Conservation (phyloP, 2,797 vertebrate species). For the Artibeus lituratus region DNA sequence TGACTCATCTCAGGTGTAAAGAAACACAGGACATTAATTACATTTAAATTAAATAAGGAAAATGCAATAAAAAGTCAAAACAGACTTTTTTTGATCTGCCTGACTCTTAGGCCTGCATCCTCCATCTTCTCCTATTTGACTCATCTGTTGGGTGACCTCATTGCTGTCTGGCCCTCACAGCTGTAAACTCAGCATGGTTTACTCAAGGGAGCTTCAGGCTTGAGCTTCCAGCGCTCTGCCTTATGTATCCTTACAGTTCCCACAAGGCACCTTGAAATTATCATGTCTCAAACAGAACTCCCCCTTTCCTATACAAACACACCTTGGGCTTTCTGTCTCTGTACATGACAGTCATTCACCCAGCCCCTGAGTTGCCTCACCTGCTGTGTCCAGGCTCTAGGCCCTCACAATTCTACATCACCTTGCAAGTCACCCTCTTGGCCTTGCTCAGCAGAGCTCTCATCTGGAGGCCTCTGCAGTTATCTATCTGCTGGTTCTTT, state of each 20-base stretch:
- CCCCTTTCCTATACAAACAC: not conserved
- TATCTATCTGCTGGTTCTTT: not conserved
- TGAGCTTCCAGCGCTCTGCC: not conserved
- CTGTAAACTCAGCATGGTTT: not conserved
- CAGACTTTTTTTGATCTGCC: not conserved
- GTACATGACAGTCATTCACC: not conserved
- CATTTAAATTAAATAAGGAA: slow-evolving; percentile 32
- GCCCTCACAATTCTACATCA: not conserved
- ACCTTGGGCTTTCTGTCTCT: not conserved
- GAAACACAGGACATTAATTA: slow-evolving; percentile 24
- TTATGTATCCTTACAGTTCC: not conserved
- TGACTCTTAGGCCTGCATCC: not conserved
- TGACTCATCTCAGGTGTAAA: slow-evolving; percentile 31
- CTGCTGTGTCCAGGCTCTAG: not conserved
- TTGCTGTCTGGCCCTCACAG: not conserved
- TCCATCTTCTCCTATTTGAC: not conserved
- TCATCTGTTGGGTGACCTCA: not conserved
- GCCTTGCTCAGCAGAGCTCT: not conserved
- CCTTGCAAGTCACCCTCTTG: not conserved
- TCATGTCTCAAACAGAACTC: not conserved
- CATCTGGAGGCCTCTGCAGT: not conserved
- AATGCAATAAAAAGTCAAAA: slow-evolving; percentile 33
- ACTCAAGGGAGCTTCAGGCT: not conserved
- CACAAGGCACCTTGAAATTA: not conserved
- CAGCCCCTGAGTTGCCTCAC: not conserved